These are phyloP conservation scores for Potorous gilbertii DNA, from an alignment of 2,797 vertebrate genomes.

Conservation along the genomic window DNA sequence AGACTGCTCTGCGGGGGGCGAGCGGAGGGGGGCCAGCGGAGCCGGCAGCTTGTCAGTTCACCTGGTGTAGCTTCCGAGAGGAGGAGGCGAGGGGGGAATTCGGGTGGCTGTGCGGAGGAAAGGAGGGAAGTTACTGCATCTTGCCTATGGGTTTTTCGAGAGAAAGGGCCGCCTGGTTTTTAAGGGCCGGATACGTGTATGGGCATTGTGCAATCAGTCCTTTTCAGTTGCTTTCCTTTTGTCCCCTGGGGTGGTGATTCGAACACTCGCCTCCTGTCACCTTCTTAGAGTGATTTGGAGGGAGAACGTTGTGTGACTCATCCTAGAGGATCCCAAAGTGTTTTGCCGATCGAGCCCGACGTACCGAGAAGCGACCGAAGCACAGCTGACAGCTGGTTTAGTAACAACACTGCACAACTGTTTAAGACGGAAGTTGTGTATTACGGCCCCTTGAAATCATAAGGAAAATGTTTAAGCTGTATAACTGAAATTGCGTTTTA, in stretches of 20 bases:
- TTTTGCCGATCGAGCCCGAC: neutral
- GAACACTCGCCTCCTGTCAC: neutral
- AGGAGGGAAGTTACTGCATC: neutral
- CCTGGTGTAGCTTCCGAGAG: conserved; percentile 33
- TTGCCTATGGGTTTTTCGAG: neutral
- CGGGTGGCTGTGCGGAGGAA: neutral
- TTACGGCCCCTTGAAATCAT: conserved; percentile 28
- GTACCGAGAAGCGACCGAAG: conserved; percentile 63
- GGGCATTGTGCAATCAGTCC: neutral
- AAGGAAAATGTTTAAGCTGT: conserved; percentile 29
- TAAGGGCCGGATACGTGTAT: neutral
- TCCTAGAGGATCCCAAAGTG: conserved; percentile 59
- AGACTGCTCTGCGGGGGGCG: neutral
- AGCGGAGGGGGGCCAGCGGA: neutral
- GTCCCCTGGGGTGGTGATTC: neutral
- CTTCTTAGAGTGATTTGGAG: conserved; percentile 27
- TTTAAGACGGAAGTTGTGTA: conserved; percentile 44
- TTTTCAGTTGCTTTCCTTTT: neutral
- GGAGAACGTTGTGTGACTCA: conserved; percentile 46
- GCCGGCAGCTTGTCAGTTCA: neutral
- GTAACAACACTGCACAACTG: conserved; percentile 43
- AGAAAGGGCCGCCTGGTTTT: neutral
- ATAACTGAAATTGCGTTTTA: conserved; percentile 26
- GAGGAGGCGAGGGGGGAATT: conserved; percentile 45
- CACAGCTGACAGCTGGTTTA: conserved; percentile 69